Base-by-base conservation (phyloP, 1,140 invertebrate species). In the Saccostrea cuccullata region DNA sequence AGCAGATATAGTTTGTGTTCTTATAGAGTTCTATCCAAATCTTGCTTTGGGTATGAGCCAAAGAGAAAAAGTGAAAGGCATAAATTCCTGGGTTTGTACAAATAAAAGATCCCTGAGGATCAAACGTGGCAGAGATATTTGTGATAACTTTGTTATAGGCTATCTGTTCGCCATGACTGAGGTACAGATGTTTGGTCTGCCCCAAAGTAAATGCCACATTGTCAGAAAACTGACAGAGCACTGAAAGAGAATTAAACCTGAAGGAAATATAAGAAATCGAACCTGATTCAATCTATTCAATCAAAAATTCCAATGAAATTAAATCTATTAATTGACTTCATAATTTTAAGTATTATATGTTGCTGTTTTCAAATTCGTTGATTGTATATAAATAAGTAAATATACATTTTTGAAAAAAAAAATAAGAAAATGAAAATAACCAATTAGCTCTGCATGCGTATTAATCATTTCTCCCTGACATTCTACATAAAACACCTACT, bases 1-100 rank as follows among this genome's bases (percentile, higher is more conserved):
- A 90, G 15, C 82, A 86, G 56, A 90, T 55, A 12, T 86, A 86
- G 6, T 90, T 13, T 12, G 55, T 70, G 26, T 90, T 90, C 36
- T 83, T 55, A 47, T 40, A 86, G n/a, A 90, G 30, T 64, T 90
- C 86, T 20, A 90, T 55, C 89, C 89, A 90, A 15, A 87, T 23
- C 12, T 56, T 60, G 40, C 26, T 55, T 40, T 86, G 26, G 2
- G 30, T 70, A n/a, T 86, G 55, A 17, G 89, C 70, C 8, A 90
- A 70, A 3, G 89, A 87, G n/a, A 86, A 88, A 15, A 90, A 87
- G 40, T 90, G 84, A 30, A 90, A 90, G 15, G 58, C 60, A 58
- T 90, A 90, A 8, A 90, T 30, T 20, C 89, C 89, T n/a, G 84
- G 64, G 26, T n/a, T 70, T 30, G 9, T 23, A 20, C 84, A 87